Evolutionary conservation across 2,797 vertebrate species (phyloP).

Genomic region (Rhinella marina): DNA sequence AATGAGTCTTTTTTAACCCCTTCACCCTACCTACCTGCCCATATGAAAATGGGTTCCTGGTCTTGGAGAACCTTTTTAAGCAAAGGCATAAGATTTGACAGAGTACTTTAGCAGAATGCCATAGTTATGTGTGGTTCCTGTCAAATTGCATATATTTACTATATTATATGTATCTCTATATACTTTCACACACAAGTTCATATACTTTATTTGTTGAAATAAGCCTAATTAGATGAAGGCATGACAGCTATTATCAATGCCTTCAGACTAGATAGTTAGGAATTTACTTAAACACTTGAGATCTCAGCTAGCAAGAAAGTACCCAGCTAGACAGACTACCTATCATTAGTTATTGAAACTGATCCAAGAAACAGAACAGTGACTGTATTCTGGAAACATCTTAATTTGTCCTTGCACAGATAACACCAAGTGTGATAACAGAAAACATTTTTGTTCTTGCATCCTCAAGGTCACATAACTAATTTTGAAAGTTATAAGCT

Average conservation of each 20-base stretch:
- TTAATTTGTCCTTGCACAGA: neutral
- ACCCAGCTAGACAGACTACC: neutral
- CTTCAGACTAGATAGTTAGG: neutral
- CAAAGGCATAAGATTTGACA: too few species aligned
- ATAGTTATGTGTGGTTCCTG: neutral
- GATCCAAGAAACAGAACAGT: slow-evolving; percentile 6
- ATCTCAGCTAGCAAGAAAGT: neutral
- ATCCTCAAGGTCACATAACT: slow-evolving; percentile 8
- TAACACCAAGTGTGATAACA: neutral
- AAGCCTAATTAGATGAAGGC: neutral
- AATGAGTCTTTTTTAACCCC: too few species aligned
- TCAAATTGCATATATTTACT: neutral
- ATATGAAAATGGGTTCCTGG: too few species aligned
- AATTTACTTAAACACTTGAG: neutral
- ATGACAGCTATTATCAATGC: neutral
- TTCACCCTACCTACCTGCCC: too few species aligned
- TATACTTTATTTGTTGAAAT: neutral
- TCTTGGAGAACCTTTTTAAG: too few species aligned
- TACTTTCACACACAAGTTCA: neutral
- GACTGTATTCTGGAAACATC: slow-evolving; percentile 2
- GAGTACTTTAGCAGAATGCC: too few species aligned
- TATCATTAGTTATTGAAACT: slow-evolving; percentile 4
- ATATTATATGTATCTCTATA: neutral
- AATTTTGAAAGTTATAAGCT: neutral
- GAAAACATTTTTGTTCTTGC: neutral